A percentile compares a stretch with the other conserved stretches of the same genome.
These are phyloP conservation scores for Drosophila paramelanica DNA, from an alignment of 2,888 invertebrate genomes.

Conservation along the genomic window DNA sequence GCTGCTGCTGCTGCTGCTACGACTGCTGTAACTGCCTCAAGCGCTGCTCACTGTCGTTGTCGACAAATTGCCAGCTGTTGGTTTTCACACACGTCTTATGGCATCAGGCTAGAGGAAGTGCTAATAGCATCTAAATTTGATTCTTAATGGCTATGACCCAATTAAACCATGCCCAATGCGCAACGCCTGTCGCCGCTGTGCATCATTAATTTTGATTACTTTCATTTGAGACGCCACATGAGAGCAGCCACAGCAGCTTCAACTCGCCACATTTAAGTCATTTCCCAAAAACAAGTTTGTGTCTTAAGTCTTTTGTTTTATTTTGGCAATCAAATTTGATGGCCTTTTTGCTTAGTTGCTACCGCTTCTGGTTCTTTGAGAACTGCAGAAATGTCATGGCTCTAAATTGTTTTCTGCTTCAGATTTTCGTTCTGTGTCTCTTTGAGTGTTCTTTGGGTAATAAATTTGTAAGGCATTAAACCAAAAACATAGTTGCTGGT, in stretches of 20 bases:
- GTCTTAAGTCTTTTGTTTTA: slow-evolving; percentile 52
- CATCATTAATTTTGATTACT: slow-evolving; percentile 77
- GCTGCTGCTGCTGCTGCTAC: slow-evolving; percentile 17
- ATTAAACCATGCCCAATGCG: slow-evolving; percentile 56
- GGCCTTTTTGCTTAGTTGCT: slow-evolving; percentile 23
- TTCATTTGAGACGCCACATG: slow-evolving; percentile 68
- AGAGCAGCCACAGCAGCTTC: slow-evolving; percentile 13
- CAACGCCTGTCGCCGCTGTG: slow-evolving; percentile 54
- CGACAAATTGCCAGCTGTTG: slow-evolving; percentile 76
- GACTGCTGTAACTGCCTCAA: slow-evolving; percentile 37
- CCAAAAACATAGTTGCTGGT: background rate
- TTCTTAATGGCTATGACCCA: slow-evolving; percentile 78
- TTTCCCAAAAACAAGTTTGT: slow-evolving; percentile 56
- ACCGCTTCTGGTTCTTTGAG: slow-evolving; percentile 16
- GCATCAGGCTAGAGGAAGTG: slow-evolving; percentile 68
- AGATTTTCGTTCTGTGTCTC: slow-evolving; percentile 8
- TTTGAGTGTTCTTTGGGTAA: background rate
- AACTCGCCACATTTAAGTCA: slow-evolving; percentile 20
- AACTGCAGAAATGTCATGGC: slow-evolving; percentile 21
- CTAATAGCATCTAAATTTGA: slow-evolving; percentile 76
- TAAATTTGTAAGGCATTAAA: slow-evolving; percentile 27
- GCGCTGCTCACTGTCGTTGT: slow-evolving; percentile 41
- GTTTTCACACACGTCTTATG: slow-evolving; percentile 26
- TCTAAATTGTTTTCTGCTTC: slow-evolving; percentile 13
- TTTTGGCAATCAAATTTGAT: slow-evolving; percentile 70